These are phyloP conservation scores for Xiphias gladius DNA, from an alignment of 2,113 vertebrate genomes.

Conservation along the genomic window DNA sequence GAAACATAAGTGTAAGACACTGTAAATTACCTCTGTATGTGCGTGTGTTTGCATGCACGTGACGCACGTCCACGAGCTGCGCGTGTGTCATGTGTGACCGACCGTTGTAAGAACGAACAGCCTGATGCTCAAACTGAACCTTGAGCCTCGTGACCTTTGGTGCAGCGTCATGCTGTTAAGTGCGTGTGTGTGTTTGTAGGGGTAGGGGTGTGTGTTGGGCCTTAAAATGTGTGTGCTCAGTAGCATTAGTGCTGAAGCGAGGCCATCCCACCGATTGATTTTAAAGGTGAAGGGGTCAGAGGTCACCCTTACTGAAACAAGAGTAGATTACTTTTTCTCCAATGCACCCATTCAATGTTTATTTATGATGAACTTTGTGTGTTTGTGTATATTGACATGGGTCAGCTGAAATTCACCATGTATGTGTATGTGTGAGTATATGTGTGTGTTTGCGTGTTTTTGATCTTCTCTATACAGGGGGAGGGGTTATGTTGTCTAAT, in stretches of 20 bases:
- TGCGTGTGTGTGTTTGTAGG: not conserved
- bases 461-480: conserved; percentile 55
- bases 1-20: not conserved
- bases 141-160: conserved; percentile 51
- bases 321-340: conserved; percentile 19
- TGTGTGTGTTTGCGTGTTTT: conserved; percentile 39
- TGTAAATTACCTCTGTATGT: not conserved
- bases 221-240: conserved; percentile 67
- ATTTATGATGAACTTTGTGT: conserved; percentile 20
- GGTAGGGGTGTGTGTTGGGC: not conserved
- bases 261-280: conserved; percentile 38
- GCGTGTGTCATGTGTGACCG: not conserved
- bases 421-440: not conserved
- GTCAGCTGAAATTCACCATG: conserved; percentile 39
- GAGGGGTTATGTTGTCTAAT: conserved; percentile 81
- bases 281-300: conserved; percentile 55
- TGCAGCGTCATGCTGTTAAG: conserved; percentile 23
- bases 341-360: conserved; percentile 24
- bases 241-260: conserved; percentile 18
- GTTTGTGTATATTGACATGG: conserved; percentile 31
- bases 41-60: not conserved
- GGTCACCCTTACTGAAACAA: conserved; percentile 57
- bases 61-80: not conserved
- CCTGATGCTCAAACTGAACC: conserved; percentile 29
- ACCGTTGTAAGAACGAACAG: conserved; percentile 5